A percentile compares a stretch with the other conserved stretches of the same genome.
Conservation (phyloP, 1,140 invertebrate genomes). For the Diachasmimorpha longicaudata region DNA sequence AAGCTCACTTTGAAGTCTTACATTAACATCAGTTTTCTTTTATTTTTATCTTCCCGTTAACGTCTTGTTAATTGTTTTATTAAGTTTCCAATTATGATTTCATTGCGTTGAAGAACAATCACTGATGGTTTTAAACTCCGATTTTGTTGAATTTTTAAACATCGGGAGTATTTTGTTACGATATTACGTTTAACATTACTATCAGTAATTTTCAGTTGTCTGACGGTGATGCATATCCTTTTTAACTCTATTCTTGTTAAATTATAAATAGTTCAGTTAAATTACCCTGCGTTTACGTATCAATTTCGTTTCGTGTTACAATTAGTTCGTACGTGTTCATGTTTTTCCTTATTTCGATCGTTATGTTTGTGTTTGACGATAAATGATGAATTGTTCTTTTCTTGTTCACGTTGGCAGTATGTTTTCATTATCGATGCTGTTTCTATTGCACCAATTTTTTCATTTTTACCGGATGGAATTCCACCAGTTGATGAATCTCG, state of each 20-base stretch:
- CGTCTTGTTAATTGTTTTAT: conserved; percentile 15
- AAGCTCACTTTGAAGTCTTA: conserved; percentile 28
- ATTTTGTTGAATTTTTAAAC: not conserved
- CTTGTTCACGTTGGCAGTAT: conserved; percentile 12
- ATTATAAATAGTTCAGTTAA: not conserved
- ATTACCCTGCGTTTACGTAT: not conserved
- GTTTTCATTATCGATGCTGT: conserved; percentile 23
- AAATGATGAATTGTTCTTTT: conserved; percentile 9
- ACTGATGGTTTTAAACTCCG: not conserved
- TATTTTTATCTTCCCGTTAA: conserved; percentile 12
- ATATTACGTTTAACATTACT: not conserved
- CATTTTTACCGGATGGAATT: conserved; percentile 2
- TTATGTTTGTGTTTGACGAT: conserved; percentile 8
- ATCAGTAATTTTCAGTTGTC: not conserved
- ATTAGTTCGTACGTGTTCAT: not conserved
- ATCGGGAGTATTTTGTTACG: not conserved
- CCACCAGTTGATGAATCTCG: conserved; percentile 4
- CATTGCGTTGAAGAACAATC: conserved; percentile 18
- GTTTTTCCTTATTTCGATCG: conserved; percentile 6
- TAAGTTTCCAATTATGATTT: conserved; percentile 27
- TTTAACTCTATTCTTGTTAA: conserved; percentile 11
- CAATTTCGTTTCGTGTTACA: conserved; percentile 10
- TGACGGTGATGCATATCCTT: not conserved
- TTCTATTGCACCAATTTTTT: conserved; percentile 16
- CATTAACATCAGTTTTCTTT: not conserved